Evolutionary conservation across 2,888 invertebrate species (phyloP).

Genomic region (Euspilapteryx auroguttella): DNA sequence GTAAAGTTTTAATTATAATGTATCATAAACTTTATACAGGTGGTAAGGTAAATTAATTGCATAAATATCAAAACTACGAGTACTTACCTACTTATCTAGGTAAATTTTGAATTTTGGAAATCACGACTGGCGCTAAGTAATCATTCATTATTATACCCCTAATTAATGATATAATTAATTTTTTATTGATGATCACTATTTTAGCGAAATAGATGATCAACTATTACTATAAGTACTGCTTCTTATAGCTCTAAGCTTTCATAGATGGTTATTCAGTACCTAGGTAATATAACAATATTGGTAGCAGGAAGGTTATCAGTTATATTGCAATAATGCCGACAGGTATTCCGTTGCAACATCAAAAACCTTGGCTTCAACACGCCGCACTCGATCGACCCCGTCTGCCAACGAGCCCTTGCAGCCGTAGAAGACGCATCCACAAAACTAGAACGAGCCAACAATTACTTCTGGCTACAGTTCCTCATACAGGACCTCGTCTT

Average conservation of each 20-base stretch:
- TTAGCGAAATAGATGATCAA: no score
- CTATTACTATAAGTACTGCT: no score
- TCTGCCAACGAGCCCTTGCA: conserved; percentile 24
- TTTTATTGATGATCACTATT: no score
- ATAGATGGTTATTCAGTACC: not conserved
- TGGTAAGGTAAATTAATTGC: not conserved
- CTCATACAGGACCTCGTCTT: conserved; percentile 24
- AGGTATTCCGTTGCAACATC: conserved; percentile 43
- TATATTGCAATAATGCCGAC: conserved; percentile 1
- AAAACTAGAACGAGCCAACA: conserved; percentile 21
- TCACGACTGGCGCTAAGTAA: no score
- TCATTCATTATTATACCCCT: no score
- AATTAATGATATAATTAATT: no score
- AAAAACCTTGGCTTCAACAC: conserved; percentile 29
- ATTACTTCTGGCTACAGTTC: conserved; percentile 24
- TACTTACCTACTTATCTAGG: no score
- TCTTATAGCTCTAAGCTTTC: no score
- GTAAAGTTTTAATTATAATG: conserved; percentile 12
- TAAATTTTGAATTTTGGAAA: no score
- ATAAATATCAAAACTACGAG: not conserved
- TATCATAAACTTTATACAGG: not conserved
- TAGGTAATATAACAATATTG: not conserved
- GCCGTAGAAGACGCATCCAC: conserved; percentile 22
- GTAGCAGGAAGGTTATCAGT: not conserved
- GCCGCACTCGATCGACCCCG: conserved; percentile 19